These are phyloP conservation scores for Podiceps cristatus DNA, from an alignment of 2,113 vertebrate genomes.

Conservation along the genomic window DNA sequence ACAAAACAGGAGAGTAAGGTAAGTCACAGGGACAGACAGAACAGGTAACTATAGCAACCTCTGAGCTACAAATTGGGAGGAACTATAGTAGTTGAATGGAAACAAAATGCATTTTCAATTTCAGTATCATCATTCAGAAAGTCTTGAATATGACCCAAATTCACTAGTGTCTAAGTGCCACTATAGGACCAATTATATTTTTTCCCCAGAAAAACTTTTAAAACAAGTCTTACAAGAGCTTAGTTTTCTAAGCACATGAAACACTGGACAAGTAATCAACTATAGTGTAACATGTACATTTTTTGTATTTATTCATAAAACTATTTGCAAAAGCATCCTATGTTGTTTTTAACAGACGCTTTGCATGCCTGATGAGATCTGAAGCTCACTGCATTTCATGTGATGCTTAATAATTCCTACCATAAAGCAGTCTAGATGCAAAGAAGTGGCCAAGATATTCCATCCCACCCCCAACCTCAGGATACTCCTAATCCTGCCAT, in stretches of 20 bases:
- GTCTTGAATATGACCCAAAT: background rate
- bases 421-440: background rate
- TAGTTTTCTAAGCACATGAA: background rate
- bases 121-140: background rate
- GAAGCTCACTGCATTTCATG: fast-evolving
- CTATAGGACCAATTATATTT: background rate
- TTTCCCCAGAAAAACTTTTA: background rate
- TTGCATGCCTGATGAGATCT: background rate
- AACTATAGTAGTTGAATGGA: background rate
- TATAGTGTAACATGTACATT: background rate
- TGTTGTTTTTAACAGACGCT: background rate
- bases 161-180: background rate
- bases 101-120: background rate
- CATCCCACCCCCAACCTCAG: background rate
- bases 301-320: background rate
- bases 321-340: background rate
- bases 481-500: background rate
- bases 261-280: background rate
- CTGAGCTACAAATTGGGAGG: background rate
- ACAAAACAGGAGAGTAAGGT: background rate
- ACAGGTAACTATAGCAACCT: background rate
- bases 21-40: background rate
- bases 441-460: background rate
- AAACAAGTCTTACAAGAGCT: background rate
- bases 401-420: background rate